phyloP scores from a whole-genome alignment of 2,888 invertebrate species.

The Melipona bicolor region DNA sequence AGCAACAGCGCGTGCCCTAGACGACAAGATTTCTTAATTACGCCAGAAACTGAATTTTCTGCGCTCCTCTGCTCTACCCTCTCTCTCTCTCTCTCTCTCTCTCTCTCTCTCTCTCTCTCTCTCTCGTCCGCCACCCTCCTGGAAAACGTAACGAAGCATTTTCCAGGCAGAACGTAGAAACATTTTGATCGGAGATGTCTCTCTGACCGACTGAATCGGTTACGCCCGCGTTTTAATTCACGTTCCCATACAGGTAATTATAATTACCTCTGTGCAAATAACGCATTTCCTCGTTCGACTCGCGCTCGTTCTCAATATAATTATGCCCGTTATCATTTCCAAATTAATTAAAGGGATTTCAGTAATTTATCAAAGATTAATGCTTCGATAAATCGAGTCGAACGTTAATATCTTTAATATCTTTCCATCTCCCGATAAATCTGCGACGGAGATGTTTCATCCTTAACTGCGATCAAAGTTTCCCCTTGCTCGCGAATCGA shows the following conservation, averaged over 20 bases:
- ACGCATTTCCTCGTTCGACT: no score
- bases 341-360: not conserved
- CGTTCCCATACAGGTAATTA: not conserved
- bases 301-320: not conserved
- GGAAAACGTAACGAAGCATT: no score
- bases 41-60: conserved; percentile 33
- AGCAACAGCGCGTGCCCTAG: conserved; percentile 39
- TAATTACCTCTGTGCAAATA: not conserved
- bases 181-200: not conserved
- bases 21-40: conserved; percentile 56
- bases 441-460: not conserved
- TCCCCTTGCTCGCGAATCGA: not conserved
- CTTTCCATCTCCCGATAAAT: not conserved
- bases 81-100: no score
- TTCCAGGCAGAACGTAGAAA: not conserved
- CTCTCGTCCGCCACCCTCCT: no score
- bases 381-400: not conserved
- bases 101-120: no score
- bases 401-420: not conserved
- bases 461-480: not conserved
- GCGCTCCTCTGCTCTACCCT: not conserved
- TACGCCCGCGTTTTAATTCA: not conserved
- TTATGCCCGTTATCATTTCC: not conserved
- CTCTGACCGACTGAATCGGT: not conserved
- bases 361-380: not conserved